Evolutionary conservation across 2,888 invertebrate genomes (phyloP), one percentile per base, ranked within the genome.

Genomic region (Agrypnus murinus): DNA sequence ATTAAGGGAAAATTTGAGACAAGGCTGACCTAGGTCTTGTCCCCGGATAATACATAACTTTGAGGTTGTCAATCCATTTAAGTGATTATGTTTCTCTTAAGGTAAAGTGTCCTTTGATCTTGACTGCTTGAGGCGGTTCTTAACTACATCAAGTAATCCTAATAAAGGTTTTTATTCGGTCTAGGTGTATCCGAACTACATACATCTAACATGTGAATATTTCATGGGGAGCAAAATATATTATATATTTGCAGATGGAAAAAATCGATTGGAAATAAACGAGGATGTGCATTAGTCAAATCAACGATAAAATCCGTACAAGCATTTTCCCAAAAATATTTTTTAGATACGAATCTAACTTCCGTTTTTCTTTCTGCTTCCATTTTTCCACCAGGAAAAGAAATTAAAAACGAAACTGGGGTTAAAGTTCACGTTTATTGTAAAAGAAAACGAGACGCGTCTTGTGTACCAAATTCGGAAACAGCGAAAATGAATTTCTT

Each of bases 1-100:
- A 55, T 55, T 55, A 55, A 55, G 34, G n/a, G 36, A 34, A 34
- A 55, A 55, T 55, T 55, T 55, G 55, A 55, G 34, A 34, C 36
- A 25, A 25, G 19, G 36, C 36, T 36, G 55, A 36, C 55, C 55
- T 34, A 10, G 55, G 36, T 36, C n/a, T 55, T n/a, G 31, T 55
- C 55, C 55, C 55, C n/a, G 55, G 55, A 55, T 55, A 55, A 55
- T 55, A 55, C 55, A 17, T 19, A 55, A 36, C 55, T 55, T 55
- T 55, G 55, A 32, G 34, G 55, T 36, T 17, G 55, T 34, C 36
- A 55, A 55, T 55, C 36, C 36, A 36, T 36, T 53, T 36, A 55
- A 34, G 55, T 55, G 36, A 55, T 55, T 55, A 55, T 36, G 36
- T 36, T 55, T 34, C 55, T 55, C 55, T 55, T 53, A 12, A 17